Base-by-base conservation (phyloP, 2,797 vertebrate species). In the Poecile montanus region DNA sequence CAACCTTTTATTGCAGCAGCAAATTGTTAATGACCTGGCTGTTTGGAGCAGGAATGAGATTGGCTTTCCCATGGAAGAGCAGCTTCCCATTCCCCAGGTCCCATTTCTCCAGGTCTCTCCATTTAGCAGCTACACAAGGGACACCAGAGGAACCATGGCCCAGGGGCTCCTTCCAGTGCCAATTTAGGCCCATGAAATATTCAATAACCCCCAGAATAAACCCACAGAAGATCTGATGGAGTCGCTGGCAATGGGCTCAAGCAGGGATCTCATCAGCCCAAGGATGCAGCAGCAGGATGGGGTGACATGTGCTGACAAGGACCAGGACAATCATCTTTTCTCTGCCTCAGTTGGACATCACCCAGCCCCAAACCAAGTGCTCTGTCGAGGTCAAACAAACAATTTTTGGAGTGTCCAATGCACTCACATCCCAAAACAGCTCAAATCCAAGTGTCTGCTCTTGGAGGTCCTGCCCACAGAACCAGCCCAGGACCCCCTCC, bases 181-280 rank as follows among this genome's bases (percentile, higher is more conserved):
- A 26, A 91, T 96, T 94, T 82, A 84, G 84, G 48, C 10, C 1
- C 51, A 82, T 96, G 34, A 96, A 96, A 94, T 89, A 96, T 95
- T 94, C 76, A 96, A 1, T 27, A 87, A 66, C 11, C 45, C 62
- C 58, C 56, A 53, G 75, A 96, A 95, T n/a, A 91, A 96, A 38
- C 72, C 73, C 71, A 42, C 36, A 27, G 76, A 86, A 62, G 50
- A 93, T 70, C 71, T 93, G 79, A 54, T 8, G 30, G 71, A 11
- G 6, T 61, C 58, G 58, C 44, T n/a, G 60, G 78, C 30, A 38
- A 18, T 6, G 54, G 58, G 13, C 56, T 63, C 57, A 42, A 63
- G 58, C 47, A 17, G 44, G 36, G 44, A 62, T 32, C 45, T 71
- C 70, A 38, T 16, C 79, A n/a, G 51, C 19, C 30, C 60, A 34